A percentile compares a stretch with the other conserved stretches of the same genome.
Conservation (phyloP, 2,797 vertebrate genomes). For the Schizothorax lantsangensis region DNA sequence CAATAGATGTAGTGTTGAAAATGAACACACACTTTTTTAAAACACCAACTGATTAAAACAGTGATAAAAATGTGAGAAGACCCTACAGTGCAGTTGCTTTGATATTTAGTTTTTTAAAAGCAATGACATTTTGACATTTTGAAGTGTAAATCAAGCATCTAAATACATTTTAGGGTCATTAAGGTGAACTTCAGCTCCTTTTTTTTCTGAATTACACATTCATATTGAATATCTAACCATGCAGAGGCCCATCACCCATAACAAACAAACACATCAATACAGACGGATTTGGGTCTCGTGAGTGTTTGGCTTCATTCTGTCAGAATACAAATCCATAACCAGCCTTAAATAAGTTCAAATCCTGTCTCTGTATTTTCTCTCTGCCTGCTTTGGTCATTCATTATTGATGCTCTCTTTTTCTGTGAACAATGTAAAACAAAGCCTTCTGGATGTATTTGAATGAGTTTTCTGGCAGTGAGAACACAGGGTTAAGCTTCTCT, state of each 20-base stretch:
- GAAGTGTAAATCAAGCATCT: neutral
- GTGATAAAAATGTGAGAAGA: neutral
- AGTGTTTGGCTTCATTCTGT: slow-evolving; percentile 33
- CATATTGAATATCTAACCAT: slow-evolving; percentile 37
- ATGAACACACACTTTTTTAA: neutral
- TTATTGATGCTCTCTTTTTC: neutral
- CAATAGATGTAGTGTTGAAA: neutral
- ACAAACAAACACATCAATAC: slow-evolving; percentile 30
- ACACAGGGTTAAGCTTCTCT: neutral
- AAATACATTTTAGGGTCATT: neutral
- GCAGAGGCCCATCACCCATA: neutral
- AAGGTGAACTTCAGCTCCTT: neutral
- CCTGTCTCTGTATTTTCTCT: neutral
- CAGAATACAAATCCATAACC: slow-evolving; percentile 50
- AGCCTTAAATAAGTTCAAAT: slow-evolving; percentile 51
- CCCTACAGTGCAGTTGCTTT: neutral
- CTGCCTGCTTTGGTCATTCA: neutral
- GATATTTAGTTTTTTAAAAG: neutral
- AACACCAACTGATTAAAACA: neutral
- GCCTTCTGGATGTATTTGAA: neutral
- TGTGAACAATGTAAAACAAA: neutral
- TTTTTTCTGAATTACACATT: slow-evolving; percentile 22
- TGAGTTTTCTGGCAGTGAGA: neutral
- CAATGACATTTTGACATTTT: neutral
- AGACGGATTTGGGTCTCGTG: slow-evolving; percentile 57